These are phyloP conservation scores for Sitophilus oryzae DNA, from an alignment of 1,140 invertebrate genomes.

Conservation along the genomic window DNA sequence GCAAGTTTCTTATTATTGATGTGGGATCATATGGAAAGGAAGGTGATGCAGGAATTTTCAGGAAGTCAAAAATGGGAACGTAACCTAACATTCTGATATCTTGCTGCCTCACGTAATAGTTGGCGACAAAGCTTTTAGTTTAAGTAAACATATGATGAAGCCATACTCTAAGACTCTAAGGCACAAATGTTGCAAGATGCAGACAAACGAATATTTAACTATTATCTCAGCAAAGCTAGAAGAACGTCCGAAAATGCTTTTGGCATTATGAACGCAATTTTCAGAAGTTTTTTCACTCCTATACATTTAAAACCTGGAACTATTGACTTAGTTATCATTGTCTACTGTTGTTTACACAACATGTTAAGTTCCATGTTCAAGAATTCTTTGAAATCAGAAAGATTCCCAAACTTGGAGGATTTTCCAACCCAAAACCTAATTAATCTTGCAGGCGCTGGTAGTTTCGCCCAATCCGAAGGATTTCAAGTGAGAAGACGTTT, in stretches of 20 bases:
- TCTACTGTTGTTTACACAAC: constrained; percentile 32
- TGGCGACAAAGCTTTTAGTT: constrained; percentile 33
- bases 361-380: too few relatives aligned
- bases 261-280: constrained; percentile 41
- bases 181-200: constrained; percentile 2
- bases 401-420: too few relatives aligned
- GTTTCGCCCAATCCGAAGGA: too few relatives aligned
- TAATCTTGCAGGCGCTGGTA: too few relatives aligned
- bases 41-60: constrained; percentile 20
- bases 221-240: constrained; percentile 41
- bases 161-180: constrained; percentile 21
- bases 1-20: constrained; percentile 38
- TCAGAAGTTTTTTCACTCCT: constrained; percentile 36
- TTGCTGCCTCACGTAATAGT: constrained; percentile 28
- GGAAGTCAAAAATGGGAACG: constrained; percentile 9
- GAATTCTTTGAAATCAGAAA: too few relatives aligned
- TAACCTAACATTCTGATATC: constrained; percentile 12
- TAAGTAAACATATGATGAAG: constrained; percentile 32
- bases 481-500: too few relatives aligned
- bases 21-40: constrained; percentile 41
- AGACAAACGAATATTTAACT: constrained; percentile 46
- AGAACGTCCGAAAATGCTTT: constrained; percentile 44
- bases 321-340: constrained; percentile 33
- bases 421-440: too few relatives aligned
- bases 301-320: constrained; percentile 36